phyloP scores from a whole-genome alignment of 2,113 vertebrate species.

The Hymenochirus boettgeri region DNA sequence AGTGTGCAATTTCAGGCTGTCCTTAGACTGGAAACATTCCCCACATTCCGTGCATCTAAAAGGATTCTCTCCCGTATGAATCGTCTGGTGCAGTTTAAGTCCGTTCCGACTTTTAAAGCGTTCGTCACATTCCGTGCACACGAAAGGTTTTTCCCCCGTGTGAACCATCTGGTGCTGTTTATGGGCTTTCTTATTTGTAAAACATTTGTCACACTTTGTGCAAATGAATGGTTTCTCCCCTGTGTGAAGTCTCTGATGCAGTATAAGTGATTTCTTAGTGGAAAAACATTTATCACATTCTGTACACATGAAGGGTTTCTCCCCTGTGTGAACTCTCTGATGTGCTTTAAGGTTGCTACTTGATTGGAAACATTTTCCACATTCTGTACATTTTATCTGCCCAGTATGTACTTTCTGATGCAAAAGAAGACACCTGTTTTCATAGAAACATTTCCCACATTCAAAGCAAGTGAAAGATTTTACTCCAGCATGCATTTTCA shows the following conservation, averaged over 20 bases:
- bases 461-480: conserved; percentile 51
- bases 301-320: conserved; percentile 43
- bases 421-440: conserved; percentile 50
- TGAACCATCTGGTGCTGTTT: conserved; percentile 45
- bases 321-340: conserved; percentile 51
- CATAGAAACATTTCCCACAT: conserved; percentile 50
- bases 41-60: conserved; percentile 49
- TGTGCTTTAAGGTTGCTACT: conserved; percentile 73
- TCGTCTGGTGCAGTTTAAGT: conserved; percentile 44
- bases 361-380: conserved; percentile 76
- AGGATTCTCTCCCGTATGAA: conserved; percentile 45
- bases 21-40: conserved; percentile 50
- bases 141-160: conserved; percentile 50
- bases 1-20: neutral
- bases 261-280: neutral
- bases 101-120: conserved; percentile 1
- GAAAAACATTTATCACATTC: conserved; percentile 41
- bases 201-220: conserved; percentile 55
- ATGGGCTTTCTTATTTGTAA: conserved; percentile 54
- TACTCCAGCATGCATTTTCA: conserved; percentile 50
- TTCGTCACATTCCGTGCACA: conserved; percentile 80
- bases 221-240: conserved; percentile 27
- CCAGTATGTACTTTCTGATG: neutral
- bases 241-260: conserved; percentile 25
- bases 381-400: conserved; percentile 71